phyloP scores from a whole-genome alignment of 2,888 invertebrate genomes.

The Fragum whitleyi region DNA sequence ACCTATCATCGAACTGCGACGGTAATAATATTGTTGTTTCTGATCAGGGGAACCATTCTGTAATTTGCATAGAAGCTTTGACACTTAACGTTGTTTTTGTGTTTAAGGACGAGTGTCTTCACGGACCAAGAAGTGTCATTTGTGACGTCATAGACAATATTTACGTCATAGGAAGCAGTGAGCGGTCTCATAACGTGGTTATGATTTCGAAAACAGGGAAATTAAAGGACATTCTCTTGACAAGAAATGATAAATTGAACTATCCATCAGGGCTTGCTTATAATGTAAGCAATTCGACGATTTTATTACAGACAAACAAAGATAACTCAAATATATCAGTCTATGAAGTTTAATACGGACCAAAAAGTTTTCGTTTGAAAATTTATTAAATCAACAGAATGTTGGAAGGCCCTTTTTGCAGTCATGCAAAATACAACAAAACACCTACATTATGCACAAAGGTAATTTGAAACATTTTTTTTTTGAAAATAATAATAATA shows the following conservation, averaged over 20 bases:
- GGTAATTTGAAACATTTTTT: too few relatives aligned
- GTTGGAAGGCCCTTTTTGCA: too few relatives aligned
- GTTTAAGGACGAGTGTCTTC: conserved; percentile 28
- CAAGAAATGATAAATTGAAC: conserved; percentile 51
- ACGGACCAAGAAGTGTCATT: conserved; percentile 44
- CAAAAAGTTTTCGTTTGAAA: too few relatives aligned
- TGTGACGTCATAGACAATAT: conserved; percentile 43
- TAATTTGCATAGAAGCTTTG: conserved; percentile 47
- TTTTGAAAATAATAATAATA: too few relatives aligned
- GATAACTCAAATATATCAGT: conserved; percentile 40
- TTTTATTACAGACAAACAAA: conserved; percentile 45
- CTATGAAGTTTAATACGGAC: conserved; percentile 11
- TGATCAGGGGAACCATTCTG: conserved; percentile 59
- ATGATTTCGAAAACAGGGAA: conserved; percentile 43
- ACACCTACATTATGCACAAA: too few relatives aligned
- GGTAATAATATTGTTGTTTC: conserved; percentile 47
- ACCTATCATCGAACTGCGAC: conserved; percentile 36
- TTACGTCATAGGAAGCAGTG: conserved; percentile 59
- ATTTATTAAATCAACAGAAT: too few relatives aligned
- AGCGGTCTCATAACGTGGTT: conserved; percentile 53
- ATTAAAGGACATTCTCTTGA: conserved; percentile 24
- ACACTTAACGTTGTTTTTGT: conserved; percentile 39
- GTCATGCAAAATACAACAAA: too few relatives aligned
- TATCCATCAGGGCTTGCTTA: conserved; percentile 52
- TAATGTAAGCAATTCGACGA: conserved; percentile 7